Evolutionary conservation across 2,797 vertebrate genomes (phyloP).

Genomic region (Podargus strigoides): DNA sequence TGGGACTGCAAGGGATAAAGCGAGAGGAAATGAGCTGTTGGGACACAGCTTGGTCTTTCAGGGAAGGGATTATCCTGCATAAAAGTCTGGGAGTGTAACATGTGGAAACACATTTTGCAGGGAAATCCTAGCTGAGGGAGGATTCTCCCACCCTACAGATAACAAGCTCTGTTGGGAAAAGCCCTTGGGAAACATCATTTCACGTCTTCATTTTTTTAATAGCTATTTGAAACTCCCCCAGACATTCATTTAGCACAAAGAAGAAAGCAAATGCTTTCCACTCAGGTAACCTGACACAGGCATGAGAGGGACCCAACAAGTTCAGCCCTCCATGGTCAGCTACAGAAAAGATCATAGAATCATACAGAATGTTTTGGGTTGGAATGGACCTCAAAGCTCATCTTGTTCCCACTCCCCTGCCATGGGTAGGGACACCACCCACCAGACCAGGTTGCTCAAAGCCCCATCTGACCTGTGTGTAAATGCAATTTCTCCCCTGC

Average conservation of each 20-base stretch:
- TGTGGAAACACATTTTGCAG: not conserved
- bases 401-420: too few species aligned
- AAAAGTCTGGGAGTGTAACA: not conserved
- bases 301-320: accelerated
- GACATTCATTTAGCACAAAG: not conserved
- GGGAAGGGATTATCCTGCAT: not conserved
- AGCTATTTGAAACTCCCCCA: not conserved
- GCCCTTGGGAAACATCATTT: not conserved
- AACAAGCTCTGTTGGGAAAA: not conserved
- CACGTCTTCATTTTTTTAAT: not conserved
- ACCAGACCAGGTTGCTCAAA: too few species aligned
- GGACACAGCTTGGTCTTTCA: not conserved
- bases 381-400: too few species aligned
- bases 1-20: not conserved
- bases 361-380: too few species aligned
- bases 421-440: too few species aligned
- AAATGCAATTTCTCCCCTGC: not conserved
- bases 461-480: too few species aligned
- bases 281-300: not conserved
- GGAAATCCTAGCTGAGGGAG: not conserved
- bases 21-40: not conserved
- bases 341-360: not conserved
- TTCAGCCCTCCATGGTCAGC: not conserved
- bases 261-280: not conserved
- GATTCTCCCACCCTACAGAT: not conserved